Evolutionary conservation across 2,113 vertebrate species (phyloP).

Genomic region (Gadus chalcogrammus): DNA sequence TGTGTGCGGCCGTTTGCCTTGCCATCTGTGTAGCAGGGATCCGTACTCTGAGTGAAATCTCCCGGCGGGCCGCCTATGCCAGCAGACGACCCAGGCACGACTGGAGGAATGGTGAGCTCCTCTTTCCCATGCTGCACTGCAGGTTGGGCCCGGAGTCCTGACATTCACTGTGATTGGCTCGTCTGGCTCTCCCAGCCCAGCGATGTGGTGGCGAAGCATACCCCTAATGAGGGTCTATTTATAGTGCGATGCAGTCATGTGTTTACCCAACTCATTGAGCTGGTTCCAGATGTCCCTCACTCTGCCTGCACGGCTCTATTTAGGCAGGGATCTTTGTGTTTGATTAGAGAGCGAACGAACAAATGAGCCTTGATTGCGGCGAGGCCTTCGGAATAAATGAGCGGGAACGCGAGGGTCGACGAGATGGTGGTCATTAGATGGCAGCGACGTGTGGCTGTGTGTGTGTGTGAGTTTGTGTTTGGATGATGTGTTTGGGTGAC

Average conservation of each 20-base stretch:
- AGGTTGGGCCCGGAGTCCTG: slow-evolving; percentile 50
- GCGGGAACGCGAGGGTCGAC: slow-evolving; percentile 48
- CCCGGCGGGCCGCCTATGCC: slow-evolving; percentile 54
- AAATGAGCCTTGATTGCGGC: slow-evolving; percentile 61
- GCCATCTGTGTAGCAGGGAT: slow-evolving; percentile 43
- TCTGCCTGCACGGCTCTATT: slow-evolving; percentile 57
- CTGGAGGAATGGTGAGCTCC: slow-evolving; percentile 50
- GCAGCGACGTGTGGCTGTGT: slow-evolving; percentile 30
- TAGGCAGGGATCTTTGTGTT: slow-evolving; percentile 50
- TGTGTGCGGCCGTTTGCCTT: too few relatives aligned
- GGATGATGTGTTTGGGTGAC: slow-evolving; percentile 10
- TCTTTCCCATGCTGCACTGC: slow-evolving; percentile 30
- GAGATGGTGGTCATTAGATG: slow-evolving; percentile 33
- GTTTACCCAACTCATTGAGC: slow-evolving; percentile 65
- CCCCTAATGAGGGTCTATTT: slow-evolving; percentile 64
- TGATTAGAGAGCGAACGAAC: slow-evolving; percentile 60
- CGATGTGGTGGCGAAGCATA: slow-evolving; percentile 31
- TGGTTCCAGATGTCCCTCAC: slow-evolving; percentile 60
- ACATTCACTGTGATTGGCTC: slow-evolving; percentile 48
- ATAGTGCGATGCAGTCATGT: slow-evolving; percentile 62
- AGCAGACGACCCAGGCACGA: slow-evolving; percentile 45
- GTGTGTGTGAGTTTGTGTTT: slow-evolving; percentile 9
- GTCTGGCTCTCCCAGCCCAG: slow-evolving; percentile 36
- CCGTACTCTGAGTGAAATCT: slow-evolving; percentile 62
- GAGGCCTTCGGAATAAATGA: slow-evolving; percentile 51